Evolutionary conservation across 2,888 invertebrate species (phyloP).

Genomic region (Thera obeliscata): DNA sequence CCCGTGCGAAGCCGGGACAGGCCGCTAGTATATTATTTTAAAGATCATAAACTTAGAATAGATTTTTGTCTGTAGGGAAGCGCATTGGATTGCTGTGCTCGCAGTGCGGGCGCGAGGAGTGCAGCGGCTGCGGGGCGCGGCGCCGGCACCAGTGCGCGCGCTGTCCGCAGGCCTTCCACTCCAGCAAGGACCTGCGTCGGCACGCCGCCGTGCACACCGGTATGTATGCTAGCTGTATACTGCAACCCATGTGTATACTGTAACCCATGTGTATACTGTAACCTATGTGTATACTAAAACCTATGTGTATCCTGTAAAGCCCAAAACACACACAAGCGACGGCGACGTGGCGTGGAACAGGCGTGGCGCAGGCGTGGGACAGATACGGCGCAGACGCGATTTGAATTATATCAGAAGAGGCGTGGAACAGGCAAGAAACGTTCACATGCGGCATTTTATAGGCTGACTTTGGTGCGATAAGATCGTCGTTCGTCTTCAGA

Average conservation of each 20-base stretch:
- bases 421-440: no score
- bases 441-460: no score
- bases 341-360: no score
- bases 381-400: no score
- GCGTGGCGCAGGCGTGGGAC: no score
- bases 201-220: slow-evolving; percentile 89
- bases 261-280: not conserved
- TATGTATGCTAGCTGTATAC: slow-evolving; percentile 50
- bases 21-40: no score
- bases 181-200: slow-evolving; percentile 87
- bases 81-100: slow-evolving; percentile 47
- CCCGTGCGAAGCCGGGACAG: no score
- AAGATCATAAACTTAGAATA: not conserved
- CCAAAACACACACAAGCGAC: no score
- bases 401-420: no score
- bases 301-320: not conserved
- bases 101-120: slow-evolving; percentile 44
- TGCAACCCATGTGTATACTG: not conserved
- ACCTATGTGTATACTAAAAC: not conserved
- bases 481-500: no score
- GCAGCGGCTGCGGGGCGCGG: slow-evolving; percentile 43
- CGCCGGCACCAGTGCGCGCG: slow-evolving; percentile 85
- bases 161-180: slow-evolving; percentile 88
- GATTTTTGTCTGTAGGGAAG: slow-evolving; percentile 43
- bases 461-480: no score